Percentiles rank a stretch among this genome's conserved stretches.
Conservation (phyloP, 2,797 vertebrate species). For the Chelon labrosus region DNA sequence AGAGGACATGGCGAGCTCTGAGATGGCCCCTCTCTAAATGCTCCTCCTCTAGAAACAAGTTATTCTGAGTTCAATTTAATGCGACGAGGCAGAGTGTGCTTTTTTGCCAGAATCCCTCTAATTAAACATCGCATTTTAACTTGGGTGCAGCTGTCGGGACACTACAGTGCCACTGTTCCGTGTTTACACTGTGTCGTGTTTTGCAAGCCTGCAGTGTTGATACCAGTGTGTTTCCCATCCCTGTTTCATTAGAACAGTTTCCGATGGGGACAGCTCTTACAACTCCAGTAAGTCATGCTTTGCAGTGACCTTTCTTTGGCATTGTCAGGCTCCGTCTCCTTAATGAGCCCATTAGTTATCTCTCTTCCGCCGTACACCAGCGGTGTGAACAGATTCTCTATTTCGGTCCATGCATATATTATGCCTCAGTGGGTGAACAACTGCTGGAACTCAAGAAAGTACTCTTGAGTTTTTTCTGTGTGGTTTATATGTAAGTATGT, state of each 20-base stretch:
- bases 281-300: slow-evolving; percentile 93
- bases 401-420: slow-evolving; percentile 62
- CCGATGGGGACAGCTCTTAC: slow-evolving; percentile 86
- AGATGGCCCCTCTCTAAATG: slow-evolving; percentile 34
- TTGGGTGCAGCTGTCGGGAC: slow-evolving; percentile 25
- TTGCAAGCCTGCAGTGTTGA: slow-evolving; percentile 64
- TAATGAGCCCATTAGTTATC: slow-evolving; percentile 78
- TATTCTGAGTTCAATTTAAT: not conserved
- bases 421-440: slow-evolving; percentile 39
- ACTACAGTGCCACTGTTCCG: slow-evolving; percentile 30
- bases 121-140: slow-evolving; percentile 33
- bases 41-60: slow-evolving; percentile 13
- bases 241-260: slow-evolving; percentile 92
- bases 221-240: slow-evolving; percentile 82
- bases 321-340: slow-evolving; percentile 66
- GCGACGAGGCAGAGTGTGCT: not conserved
- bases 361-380: slow-evolving; percentile 49
- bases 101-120: slow-evolving; percentile 13
- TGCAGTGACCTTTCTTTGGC: slow-evolving; percentile 83
- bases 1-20: slow-evolving; percentile 17
- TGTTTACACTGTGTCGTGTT: slow-evolving; percentile 52
- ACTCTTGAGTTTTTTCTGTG: slow-evolving; percentile 28
- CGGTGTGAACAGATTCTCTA: slow-evolving; percentile 61
- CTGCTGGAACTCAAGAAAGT: slow-evolving; percentile 14
- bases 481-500: slow-evolving; percentile 21